These are phyloP conservation scores for Archivesica marissinica DNA, from an alignment of 1,140 invertebrate genomes.

Conservation along the genomic window DNA sequence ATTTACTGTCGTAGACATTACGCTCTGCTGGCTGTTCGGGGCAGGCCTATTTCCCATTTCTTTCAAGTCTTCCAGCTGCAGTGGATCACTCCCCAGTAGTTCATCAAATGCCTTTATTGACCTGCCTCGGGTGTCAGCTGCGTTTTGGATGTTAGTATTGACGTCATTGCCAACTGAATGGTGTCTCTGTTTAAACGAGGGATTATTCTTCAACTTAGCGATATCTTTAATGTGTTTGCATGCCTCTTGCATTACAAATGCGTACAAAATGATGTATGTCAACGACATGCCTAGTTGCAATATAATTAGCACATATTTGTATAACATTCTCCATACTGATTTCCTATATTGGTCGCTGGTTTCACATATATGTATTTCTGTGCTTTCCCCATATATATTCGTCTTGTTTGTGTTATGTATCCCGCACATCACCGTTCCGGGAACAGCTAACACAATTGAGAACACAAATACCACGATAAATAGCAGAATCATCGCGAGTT, in stretches of 20 bases:
- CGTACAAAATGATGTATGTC: constrained; percentile 9
- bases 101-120: neutral
- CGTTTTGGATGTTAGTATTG: neutral
- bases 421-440: constrained; percentile 6
- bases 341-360: neutral
- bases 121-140: neutral
- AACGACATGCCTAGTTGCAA: constrained; percentile 9
- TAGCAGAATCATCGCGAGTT: neutral
- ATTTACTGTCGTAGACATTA: neutral
- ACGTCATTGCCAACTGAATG: neutral
- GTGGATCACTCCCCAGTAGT: neutral
- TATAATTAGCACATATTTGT: constrained; percentile 13
- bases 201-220: neutral
- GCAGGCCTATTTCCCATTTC: too few relatives aligned
- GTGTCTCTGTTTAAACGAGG: neutral
- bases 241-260: constrained; percentile 23
- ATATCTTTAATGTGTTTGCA: neutral
- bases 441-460: neutral
- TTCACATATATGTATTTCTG: constrained; percentile 3
- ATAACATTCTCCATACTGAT: constrained; percentile 1
- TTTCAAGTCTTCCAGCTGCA: neutral
- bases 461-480: neutral
- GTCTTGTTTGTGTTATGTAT: neutral
- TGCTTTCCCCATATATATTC: neutral
- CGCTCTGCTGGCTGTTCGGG: neutral